These are phyloP conservation scores for Petrolisthes cinctipes DNA, from an alignment of 2,888 invertebrate species.

Conservation along the genomic window DNA sequence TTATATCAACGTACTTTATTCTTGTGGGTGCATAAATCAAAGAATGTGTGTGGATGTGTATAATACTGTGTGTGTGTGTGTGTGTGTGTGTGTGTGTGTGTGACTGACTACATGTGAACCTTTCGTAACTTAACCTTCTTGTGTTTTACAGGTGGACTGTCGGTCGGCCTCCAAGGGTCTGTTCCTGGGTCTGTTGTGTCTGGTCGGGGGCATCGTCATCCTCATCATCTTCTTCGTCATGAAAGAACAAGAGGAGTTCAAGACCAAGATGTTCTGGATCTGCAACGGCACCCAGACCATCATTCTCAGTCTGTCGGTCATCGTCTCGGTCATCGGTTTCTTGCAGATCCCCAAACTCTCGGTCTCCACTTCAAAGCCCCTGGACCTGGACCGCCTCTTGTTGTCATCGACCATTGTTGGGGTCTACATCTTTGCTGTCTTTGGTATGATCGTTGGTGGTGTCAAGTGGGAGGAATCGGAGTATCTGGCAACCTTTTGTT, in stretches of 20 bases:
- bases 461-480: slow-evolving; percentile 67
- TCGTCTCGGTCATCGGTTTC: slow-evolving; percentile 72
- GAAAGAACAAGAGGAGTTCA: slow-evolving; percentile 72
- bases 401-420: slow-evolving; percentile 72
- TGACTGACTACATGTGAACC: neutral
- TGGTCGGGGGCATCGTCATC: slow-evolving; percentile 73
- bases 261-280: slow-evolving; percentile 72
- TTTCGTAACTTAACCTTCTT: neutral
- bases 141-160: slow-evolving; percentile 70
- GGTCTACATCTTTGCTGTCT: slow-evolving; percentile 72
- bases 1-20: neutral
- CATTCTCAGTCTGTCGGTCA: slow-evolving; percentile 70
- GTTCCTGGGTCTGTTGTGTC: slow-evolving; percentile 73
- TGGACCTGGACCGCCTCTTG: slow-evolving; percentile 71
- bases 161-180: slow-evolving; percentile 74
- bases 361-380: slow-evolving; percentile 68
- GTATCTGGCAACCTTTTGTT: slow-evolving; percentile 71
- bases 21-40: neutral
- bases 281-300: slow-evolving; percentile 72
- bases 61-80: neutral
- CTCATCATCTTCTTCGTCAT: slow-evolving; percentile 74
- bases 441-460: slow-evolving; percentile 71
- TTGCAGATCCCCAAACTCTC: slow-evolving; percentile 72
- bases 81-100: slow-evolving; percentile 27
- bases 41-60: neutral